phyloP scores from a whole-genome alignment of 2,113 vertebrate genomes.

The Sula dactylatra region DNA sequence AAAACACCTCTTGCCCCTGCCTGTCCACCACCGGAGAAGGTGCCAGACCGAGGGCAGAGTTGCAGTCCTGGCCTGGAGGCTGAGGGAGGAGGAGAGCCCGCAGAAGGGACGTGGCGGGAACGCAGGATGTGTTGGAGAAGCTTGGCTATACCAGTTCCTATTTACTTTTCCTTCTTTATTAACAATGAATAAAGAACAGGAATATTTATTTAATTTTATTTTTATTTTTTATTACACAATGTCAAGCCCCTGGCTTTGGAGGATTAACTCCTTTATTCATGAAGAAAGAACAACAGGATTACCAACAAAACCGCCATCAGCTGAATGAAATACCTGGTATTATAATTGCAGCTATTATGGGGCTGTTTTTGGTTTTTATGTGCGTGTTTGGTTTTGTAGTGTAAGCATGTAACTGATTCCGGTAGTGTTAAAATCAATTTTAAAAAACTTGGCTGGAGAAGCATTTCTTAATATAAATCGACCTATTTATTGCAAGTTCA shows the following conservation, averaged over 20 bases:
- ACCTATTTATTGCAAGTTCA: background rate
- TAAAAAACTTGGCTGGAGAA: background rate
- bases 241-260: background rate
- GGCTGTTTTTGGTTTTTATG: background rate
- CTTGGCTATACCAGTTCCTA: background rate
- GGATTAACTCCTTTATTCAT: background rate
- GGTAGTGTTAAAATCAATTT: constrained; percentile 3
- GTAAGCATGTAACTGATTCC: background rate
- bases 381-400: background rate
- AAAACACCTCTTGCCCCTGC: background rate
- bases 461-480: background rate
- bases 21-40: background rate
- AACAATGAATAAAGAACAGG: background rate
- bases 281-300: background rate
- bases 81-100: background rate
- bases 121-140: background rate
- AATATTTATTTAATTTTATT: background rate
- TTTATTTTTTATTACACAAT: background rate
- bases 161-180: background rate
- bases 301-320: background rate
- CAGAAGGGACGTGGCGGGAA: background rate
- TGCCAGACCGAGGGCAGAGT: background rate
- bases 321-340: background rate
- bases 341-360: background rate
- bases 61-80: background rate